phyloP scores from a whole-genome alignment of 2,797 vertebrate genomes.

The Pseudochirops cupreus region DNA sequence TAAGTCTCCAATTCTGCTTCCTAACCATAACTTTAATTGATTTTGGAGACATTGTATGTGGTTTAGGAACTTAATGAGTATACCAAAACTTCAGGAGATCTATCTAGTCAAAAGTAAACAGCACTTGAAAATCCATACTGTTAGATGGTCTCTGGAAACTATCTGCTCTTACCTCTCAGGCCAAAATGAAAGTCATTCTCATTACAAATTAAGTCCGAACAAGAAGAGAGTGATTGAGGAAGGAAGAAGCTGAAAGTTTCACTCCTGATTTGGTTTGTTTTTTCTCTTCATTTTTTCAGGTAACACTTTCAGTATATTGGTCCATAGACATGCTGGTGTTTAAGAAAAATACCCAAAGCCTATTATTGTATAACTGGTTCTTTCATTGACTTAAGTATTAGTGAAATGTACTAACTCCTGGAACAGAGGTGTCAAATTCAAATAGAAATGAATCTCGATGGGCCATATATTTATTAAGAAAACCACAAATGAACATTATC shows the following conservation, averaged over 20 bases:
- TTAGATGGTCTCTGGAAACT: background rate
- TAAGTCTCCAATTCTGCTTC: background rate
- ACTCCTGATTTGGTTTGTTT: background rate
- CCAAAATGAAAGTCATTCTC: slow-evolving; percentile 27
- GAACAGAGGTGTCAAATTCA: background rate
- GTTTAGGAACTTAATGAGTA: background rate
- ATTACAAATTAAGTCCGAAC: background rate
- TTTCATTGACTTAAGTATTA: background rate
- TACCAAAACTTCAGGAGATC: background rate
- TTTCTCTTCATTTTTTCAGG: slow-evolving; percentile 30
- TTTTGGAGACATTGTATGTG: background rate
- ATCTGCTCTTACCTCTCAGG: background rate
- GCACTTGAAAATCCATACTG: background rate
- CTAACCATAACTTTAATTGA: background rate
- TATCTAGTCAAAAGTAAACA: background rate
- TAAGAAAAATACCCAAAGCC: slow-evolving; percentile 27
- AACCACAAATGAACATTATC: background rate
- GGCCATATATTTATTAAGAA: background rate
- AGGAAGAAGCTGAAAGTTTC: slow-evolving; percentile 32
- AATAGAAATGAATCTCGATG: background rate
- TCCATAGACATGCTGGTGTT: slow-evolving; percentile 46
- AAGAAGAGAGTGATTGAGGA: background rate
- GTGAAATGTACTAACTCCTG: slow-evolving; percentile 3
- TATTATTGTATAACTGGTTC: slow-evolving; percentile 58
- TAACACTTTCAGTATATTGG: slow-evolving; percentile 64